A percentile compares a stretch with the other conserved stretches of the same genome.
Conservation (phyloP, 2,888 invertebrate genomes). For the Monochamus alternatus region DNA sequence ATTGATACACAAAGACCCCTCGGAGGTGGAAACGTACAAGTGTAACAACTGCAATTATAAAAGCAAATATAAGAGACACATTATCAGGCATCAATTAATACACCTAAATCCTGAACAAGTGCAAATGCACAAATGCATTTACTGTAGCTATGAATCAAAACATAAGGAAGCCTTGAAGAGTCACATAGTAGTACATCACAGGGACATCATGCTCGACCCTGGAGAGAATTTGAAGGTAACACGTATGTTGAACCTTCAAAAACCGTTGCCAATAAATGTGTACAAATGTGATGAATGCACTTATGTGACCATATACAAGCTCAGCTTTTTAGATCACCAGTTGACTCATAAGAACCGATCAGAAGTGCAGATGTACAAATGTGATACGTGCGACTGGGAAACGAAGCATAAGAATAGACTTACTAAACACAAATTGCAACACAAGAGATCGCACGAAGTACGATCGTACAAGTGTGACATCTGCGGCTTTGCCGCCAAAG, state of each 20-base stretch:
- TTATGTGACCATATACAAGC: too few relatives aligned
- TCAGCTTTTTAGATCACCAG: too few relatives aligned
- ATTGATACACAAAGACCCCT: neutral
- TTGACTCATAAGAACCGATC: neutral
- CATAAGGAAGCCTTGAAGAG: too few relatives aligned
- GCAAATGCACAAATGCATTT: too few relatives aligned
- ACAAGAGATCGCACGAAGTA: neutral
- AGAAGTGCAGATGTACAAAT: neutral
- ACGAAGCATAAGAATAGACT: neutral
- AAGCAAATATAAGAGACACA: slow-evolving; percentile 2
- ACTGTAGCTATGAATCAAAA: too few relatives aligned
- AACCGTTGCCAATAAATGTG: neutral
- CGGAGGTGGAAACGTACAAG: slow-evolving; percentile 4
- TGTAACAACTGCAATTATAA: slow-evolving; percentile 4
- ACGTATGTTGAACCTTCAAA: neutral
- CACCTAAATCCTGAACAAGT: neutral
- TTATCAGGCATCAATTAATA: neutral
- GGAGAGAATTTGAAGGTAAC: too few relatives aligned
- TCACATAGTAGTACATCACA: too few relatives aligned
- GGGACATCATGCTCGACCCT: too few relatives aligned
- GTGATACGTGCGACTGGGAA: neutral
- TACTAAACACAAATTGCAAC: neutral
- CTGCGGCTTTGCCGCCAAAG: too few relatives aligned
- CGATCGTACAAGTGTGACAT: neutral
- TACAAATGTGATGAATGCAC: neutral